Evolutionary conservation across 53 echinoderm and acorn worm species (phyloP).

Genomic region (Crossaster papposus): DNA sequence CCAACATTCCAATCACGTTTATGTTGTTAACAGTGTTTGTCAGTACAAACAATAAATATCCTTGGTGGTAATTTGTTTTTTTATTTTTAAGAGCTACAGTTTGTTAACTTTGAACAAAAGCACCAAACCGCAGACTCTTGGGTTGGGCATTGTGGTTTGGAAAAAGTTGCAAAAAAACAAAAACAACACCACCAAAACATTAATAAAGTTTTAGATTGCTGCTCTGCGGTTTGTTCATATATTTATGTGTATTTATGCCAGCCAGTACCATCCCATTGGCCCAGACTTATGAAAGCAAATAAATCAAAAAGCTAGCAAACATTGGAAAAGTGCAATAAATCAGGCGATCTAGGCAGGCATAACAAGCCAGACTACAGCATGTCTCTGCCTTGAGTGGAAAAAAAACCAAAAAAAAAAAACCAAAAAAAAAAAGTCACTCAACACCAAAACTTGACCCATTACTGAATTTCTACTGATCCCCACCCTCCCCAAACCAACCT

Average conservation of each 20-base stretch:
- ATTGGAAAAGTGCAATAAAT: slow-evolving; percentile 40
- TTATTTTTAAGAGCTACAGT: background rate
- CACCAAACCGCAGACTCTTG: slow-evolving; percentile 14
- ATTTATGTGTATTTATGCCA: background rate
- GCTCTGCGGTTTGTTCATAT: background rate
- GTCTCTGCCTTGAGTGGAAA: too few species aligned
- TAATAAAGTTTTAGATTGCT: background rate
- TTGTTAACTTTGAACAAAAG: background rate
- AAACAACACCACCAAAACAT: background rate
- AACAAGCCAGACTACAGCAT: background rate
- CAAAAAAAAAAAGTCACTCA: background rate
- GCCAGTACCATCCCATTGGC: background rate
- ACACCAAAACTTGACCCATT: background rate
- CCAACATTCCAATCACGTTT: slow-evolving; percentile 13
- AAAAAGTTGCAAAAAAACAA: background rate
- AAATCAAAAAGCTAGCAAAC: background rate
- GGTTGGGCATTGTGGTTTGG: slow-evolving; percentile 9
- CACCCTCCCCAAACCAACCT: background rate
- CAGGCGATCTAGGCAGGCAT: slow-evolving; percentile 2
- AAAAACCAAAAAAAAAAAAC: background rate
- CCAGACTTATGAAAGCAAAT: slow-evolving; percentile 45
- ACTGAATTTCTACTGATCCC: background rate
- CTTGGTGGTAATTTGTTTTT: slow-evolving; percentile 11
- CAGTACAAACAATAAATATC: slow-evolving; percentile 27
- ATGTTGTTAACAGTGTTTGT: background rate